Percentiles rank a stretch among this genome's conserved stretches.
These are phyloP conservation scores for Apogon talboti DNA, from an alignment of 2,797 vertebrate genomes.

Conservation along the genomic window DNA sequence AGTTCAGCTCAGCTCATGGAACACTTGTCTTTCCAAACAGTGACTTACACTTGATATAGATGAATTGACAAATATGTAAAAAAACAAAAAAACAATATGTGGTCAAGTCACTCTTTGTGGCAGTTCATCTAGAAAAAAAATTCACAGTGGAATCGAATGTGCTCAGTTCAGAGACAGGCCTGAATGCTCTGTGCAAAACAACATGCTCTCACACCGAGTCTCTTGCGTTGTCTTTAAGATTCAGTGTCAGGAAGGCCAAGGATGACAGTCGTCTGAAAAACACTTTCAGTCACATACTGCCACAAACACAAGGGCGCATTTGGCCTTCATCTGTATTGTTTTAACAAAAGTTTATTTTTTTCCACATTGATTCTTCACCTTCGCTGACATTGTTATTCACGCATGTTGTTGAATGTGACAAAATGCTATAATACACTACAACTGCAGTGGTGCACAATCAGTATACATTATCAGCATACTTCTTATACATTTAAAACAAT, in stretches of 20 bases:
- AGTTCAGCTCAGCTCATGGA: conserved; percentile 26
- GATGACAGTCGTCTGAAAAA: conserved; percentile 57
- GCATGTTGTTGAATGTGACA: no score
- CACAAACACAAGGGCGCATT: conserved; percentile 55
- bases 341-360: conserved; percentile 35
- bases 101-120: conserved; percentile 45
- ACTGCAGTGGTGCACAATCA: no score
- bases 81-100: conserved; percentile 1
- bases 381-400: conserved; percentile 13
- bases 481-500: no score
- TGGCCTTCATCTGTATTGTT: conserved; percentile 52
- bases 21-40: conserved; percentile 27
- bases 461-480: no score
- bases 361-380: conserved; percentile 29
- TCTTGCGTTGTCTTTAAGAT: conserved; percentile 61
- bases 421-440: no score
- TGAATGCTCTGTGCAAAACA: conserved; percentile 46
- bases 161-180: conserved; percentile 38
- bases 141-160: conserved; percentile 49
- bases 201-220: conserved; percentile 40
- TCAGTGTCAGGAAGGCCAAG: conserved; percentile 56
- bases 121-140: conserved; percentile 25
- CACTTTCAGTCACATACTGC: conserved; percentile 44
- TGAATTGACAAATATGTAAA: conserved; percentile 42
- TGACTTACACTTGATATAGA: conserved; percentile 42